Conservation (phyloP, 2,888 invertebrate genomes). For the Lithosia quadra region DNA sequence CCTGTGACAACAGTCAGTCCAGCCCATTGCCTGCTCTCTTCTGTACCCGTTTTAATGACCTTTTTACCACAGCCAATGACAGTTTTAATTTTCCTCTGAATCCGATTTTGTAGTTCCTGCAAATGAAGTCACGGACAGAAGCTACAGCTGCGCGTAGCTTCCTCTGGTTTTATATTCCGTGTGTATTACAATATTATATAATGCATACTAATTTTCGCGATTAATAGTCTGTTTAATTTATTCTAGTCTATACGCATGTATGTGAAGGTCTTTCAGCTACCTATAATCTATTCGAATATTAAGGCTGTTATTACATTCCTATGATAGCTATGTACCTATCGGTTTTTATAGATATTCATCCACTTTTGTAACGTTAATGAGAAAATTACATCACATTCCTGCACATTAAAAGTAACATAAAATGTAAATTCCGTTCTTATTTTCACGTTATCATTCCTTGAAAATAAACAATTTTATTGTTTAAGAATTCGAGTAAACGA, state of each 20-base stretch:
- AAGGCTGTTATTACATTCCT: background rate
- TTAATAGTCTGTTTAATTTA: constrained; percentile 11
- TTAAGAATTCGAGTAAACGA: constrained; percentile 32
- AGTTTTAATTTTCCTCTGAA: no score
- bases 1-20: no score
- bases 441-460: constrained; percentile 22
- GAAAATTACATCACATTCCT: constrained; percentile 1
- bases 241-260: constrained; percentile 2
- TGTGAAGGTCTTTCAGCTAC: background rate
- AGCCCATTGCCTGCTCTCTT: no score
- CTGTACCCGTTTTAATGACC: background rate
- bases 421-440: constrained; percentile 36
- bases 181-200: background rate
- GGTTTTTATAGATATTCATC: constrained; percentile 14
- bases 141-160: background rate
- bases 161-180: background rate
- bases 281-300: constrained; percentile 10
- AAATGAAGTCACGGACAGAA: background rate
- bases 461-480: constrained; percentile 32
- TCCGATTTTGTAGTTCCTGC: background rate
- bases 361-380: constrained; percentile 9
- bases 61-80: no score
- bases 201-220: background rate
- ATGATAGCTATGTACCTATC: background rate
- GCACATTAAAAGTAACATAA: constrained; percentile 21